Percentiles rank a stretch among this genome's conserved stretches.
phyloP scores from a whole-genome alignment of 2,113 vertebrate genomes.

The Etheostoma cragini region DNA sequence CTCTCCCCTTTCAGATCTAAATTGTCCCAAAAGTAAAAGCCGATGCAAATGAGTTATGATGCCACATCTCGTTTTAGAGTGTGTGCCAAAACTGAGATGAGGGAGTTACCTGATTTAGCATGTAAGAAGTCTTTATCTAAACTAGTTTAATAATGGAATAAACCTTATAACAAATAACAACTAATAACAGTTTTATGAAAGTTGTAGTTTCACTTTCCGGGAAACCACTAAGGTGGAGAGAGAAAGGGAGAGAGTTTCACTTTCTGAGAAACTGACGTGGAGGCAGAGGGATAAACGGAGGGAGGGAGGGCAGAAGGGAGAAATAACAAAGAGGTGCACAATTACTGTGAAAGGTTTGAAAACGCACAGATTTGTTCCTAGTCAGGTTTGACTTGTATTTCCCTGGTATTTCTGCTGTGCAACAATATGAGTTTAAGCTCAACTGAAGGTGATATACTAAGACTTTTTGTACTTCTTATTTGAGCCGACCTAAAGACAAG shows the following conservation, averaged over 20 bases:
- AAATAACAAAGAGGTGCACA: neutral
- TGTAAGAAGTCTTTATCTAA: neutral
- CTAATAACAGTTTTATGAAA: neutral
- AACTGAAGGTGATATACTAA: neutral
- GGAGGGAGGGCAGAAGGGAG: neutral
- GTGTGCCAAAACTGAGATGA: neutral
- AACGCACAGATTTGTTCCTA: too few species aligned
- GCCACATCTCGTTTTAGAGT: neutral
- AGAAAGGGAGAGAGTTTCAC: too few species aligned
- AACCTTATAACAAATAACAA: too few species aligned
- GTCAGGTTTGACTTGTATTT: too few species aligned
- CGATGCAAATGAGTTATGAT: neutral
- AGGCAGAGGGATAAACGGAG: neutral
- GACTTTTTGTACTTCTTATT: neutral
- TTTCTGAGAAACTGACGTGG: too few species aligned
- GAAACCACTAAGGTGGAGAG: neutral
- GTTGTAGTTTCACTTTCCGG: neutral
- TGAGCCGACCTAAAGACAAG: neutral
- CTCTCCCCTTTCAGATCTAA: too few species aligned
- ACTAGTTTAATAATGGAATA: too few species aligned
- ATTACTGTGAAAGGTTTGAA: neutral
- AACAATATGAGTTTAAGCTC: constrained; percentile 20
- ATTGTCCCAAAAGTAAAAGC: too few species aligned
- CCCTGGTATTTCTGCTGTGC: neutral
- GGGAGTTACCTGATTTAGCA: neutral